Conservation (phyloP, 2,113 vertebrate species). For the Burhinus bistriatus region DNA sequence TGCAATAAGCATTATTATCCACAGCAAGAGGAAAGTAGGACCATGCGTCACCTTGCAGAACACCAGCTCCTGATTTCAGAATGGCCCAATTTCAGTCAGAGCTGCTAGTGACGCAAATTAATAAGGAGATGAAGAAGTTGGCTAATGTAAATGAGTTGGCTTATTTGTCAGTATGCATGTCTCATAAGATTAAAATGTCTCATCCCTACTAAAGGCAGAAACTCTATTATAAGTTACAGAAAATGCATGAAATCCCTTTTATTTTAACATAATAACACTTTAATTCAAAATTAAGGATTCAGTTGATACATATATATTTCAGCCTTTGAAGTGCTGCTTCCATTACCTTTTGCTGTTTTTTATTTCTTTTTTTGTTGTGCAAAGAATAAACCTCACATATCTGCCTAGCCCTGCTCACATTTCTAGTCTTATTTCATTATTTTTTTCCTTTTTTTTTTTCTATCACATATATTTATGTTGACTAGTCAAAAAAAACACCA, state of each 20-base stretch:
- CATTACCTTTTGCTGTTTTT: background rate
- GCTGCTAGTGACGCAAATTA: background rate
- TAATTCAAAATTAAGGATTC: background rate
- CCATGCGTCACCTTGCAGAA: background rate
- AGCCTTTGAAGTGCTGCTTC: background rate
- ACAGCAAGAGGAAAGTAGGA: background rate
- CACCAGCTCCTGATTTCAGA: background rate
- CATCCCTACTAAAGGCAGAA: background rate
- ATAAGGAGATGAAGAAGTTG: background rate
- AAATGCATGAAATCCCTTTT: background rate
- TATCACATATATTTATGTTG: background rate
- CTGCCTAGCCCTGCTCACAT: background rate
- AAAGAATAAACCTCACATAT: background rate
- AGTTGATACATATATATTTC: background rate
- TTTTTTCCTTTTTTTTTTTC: background rate
- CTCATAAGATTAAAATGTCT: background rate
- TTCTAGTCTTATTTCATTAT: background rate
- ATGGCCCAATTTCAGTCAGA: background rate
- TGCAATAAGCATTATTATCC: background rate
- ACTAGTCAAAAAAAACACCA: background rate
- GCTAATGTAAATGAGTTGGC: background rate
- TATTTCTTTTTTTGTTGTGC: background rate
- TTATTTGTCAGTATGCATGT: conserved; percentile 13
- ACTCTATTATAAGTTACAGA: background rate
- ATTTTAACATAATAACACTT: background rate